Conservation (phyloP, 1,140 invertebrate genomes). For the Rhynchophorus ferrugineus region DNA sequence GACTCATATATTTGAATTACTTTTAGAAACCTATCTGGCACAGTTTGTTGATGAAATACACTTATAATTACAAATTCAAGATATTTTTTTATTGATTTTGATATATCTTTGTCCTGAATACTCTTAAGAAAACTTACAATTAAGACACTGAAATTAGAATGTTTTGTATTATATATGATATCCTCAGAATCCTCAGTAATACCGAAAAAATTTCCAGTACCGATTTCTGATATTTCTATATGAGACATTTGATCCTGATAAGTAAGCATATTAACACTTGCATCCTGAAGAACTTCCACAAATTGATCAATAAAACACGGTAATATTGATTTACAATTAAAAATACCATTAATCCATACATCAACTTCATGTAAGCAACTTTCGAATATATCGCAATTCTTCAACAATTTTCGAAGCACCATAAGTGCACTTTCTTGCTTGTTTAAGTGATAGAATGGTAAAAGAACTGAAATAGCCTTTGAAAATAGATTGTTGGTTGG, state of each 20-base stretch:
- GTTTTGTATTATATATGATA: constrained; percentile 4
- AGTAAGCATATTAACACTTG: constrained; percentile 12
- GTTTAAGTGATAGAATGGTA: constrained; percentile 47
- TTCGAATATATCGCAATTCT: constrained; percentile 54
- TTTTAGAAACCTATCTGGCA: constrained; percentile 1
- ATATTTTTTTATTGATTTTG: constrained; percentile 28
- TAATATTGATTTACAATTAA: constrained; percentile 32
- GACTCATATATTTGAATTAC: constrained; percentile 7
- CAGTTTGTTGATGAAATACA: constrained; percentile 32
- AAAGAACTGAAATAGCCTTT: constrained; percentile 48
- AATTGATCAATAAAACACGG: constrained; percentile 41
- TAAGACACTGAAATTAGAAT: constrained; percentile 25
- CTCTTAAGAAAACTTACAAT: constrained; percentile 26
- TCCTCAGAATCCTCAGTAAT: constrained; percentile 1
- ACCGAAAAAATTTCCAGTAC: constrained; percentile 15
- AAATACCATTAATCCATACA: constrained; percentile 54
- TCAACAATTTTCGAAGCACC: constrained; percentile 48
- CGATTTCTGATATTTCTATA: constrained; percentile 2
- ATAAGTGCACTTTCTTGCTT: constrained; percentile 41
- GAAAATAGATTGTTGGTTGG: constrained; percentile 51
- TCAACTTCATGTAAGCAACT: constrained; percentile 54
- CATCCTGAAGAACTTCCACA: constrained; percentile 27
- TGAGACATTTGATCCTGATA: constrained; percentile 20
- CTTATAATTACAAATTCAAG: constrained; percentile 29
- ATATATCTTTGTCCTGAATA: constrained; percentile 11